Base-by-base conservation (phyloP, 2,888 invertebrate genomes). In the Bugula neritina region DNA sequence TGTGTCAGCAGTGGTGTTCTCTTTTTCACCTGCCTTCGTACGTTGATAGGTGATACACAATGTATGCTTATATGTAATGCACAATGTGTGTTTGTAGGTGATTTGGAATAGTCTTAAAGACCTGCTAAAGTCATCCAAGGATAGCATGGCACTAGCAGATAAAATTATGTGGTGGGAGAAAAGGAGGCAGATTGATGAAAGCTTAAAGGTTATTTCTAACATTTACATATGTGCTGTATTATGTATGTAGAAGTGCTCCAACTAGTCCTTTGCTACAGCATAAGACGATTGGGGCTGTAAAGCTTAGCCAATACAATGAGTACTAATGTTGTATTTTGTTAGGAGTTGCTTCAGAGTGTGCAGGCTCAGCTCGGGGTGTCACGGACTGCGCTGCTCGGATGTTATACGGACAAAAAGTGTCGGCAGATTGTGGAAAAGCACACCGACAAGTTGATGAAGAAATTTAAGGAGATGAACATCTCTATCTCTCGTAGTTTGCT, bases 141-240 rank as follows among this genome's bases (percentile, higher is more conserved):
- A 77, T 17, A 76, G 74, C 25, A 74, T 77, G 72, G 75, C 76
- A 54, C 72, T 79, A 5, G 75, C 74, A 21, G 74, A 77, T 69
- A 80, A 77, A 72, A 72, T 73, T 35, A 77, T 78, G 31, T 81
- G 80, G 80, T 81, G 80, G 80, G 74, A 72, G 58, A 71, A 71
- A 1, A 74, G 80, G 21, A 71, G 71, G 23, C 71, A 74, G 21
- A 72, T 80, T 31, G 76, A 80, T 69, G 74, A 74, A 27, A 76
- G 77, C 58, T 71, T 81, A 69, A 74, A 77, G 76, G 81, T 79
- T 72, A 71, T n/a, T n/a, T n/a, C n/a, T n/a, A n/a, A n/a, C n/a
- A n/a, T n/a, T n/a, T n/a, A n/a, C n/a, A n/a, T n/a, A n/a, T n/a
- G n/a, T n/a, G n/a, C n/a, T n/a, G n/a, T n/a, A n/a, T n/a, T n/a